Evolutionary conservation across 2,113 vertebrate genomes (phyloP).

Genomic region (Myodes glareolus): DNA sequence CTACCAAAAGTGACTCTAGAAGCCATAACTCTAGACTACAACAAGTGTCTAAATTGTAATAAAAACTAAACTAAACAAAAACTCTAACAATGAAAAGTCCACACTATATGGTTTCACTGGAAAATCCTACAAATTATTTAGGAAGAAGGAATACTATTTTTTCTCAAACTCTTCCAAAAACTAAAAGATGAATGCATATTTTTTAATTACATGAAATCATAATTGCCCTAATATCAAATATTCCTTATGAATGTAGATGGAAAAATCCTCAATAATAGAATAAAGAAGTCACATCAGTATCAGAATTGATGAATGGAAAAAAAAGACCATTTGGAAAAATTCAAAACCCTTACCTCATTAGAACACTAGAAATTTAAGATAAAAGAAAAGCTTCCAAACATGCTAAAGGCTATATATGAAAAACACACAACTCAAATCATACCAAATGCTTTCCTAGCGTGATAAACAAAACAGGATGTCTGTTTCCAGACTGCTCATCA

Average conservation of each 20-base stretch:
- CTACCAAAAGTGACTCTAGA: background rate
- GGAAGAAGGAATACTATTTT: background rate
- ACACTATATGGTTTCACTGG: background rate
- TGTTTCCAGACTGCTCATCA: background rate
- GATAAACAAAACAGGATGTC: background rate
- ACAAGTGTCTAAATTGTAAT: background rate
- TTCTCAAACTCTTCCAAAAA: background rate
- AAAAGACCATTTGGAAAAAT: background rate
- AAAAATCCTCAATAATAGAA: background rate
- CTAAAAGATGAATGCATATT: background rate
- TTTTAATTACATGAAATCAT: background rate
- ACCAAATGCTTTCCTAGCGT: background rate
- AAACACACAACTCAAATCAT: background rate
- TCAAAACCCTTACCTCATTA: background rate
- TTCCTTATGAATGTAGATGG: background rate
- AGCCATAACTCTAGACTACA: background rate
- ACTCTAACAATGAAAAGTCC: background rate
- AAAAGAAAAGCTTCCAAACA: background rate
- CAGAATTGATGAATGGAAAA: background rate
- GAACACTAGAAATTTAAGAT: background rate
- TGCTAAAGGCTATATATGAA: background rate
- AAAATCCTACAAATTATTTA: background rate
- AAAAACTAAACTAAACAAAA: background rate
- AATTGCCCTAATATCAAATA: background rate
- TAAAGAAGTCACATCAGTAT: background rate